Conservation (phyloP, 2,113 vertebrate genomes). For the Ia io region DNA sequence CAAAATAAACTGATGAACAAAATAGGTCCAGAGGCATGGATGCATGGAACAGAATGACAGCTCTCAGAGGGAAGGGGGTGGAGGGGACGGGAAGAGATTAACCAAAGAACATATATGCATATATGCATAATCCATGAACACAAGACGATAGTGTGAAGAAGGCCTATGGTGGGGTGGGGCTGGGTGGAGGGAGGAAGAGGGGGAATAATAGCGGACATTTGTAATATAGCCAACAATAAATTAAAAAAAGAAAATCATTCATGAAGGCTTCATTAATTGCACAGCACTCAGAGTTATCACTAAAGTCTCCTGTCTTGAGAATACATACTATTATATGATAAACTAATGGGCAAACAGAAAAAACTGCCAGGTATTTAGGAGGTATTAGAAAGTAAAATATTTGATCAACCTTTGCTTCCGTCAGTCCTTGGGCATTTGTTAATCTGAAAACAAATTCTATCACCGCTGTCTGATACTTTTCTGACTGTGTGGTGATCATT, state of each 20-base stretch:
- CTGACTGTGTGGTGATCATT: neutral
- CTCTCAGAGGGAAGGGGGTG: neutral
- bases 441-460: neutral
- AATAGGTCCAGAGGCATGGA: neutral
- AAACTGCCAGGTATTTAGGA: neutral
- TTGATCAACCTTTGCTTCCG: neutral
- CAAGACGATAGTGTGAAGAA: neutral
- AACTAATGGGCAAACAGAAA: neutral
- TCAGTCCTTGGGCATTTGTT: neutral
- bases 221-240: neutral
- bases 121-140: neutral
- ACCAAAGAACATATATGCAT: neutral
- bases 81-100: neutral
- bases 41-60: neutral
- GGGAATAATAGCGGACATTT: neutral
- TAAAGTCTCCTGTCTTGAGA: neutral
- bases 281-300: neutral
- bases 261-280: neutral
- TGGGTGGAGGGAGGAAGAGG: too few species aligned
- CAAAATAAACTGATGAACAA: neutral
- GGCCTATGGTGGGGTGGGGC: neutral
- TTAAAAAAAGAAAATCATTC: neutral
- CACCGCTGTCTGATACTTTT: neutral
- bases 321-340: conserved; percentile 12
- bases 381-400: neutral